Percentiles rank a stretch among this genome's conserved stretches.
phyloP scores from a whole-genome alignment of 1,140 invertebrate genomes.

The Aplysia californica region DNA sequence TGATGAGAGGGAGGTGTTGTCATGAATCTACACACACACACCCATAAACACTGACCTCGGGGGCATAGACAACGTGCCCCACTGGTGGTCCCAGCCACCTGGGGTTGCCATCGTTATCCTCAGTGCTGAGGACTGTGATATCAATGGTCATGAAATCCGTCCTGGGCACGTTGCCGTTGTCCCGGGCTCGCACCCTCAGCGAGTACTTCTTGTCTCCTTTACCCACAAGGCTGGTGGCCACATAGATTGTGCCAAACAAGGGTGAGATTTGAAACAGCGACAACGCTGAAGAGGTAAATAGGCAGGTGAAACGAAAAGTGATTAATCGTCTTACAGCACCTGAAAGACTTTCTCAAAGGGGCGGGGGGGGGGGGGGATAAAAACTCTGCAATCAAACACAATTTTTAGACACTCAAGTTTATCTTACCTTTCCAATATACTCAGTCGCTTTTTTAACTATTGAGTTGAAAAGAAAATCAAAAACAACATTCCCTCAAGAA shows the following conservation, averaged over 20 bases:
- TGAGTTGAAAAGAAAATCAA: not conserved
- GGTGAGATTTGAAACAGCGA: constrained; percentile 30
- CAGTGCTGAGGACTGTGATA: constrained; percentile 41
- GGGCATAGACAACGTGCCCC: constrained; percentile 9
- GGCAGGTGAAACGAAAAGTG: not conserved
- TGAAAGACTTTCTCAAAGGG: not conserved
- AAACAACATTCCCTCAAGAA: not conserved
- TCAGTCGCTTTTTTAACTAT: too few species aligned
- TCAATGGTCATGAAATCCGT: constrained; percentile 17
- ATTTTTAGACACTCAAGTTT: too few species aligned
- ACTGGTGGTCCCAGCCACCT: constrained; percentile 34
- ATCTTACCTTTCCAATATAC: too few species aligned
- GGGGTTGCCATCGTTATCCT: constrained; percentile 47
- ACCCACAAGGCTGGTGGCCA: constrained; percentile 1
- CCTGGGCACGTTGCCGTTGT: constrained; percentile 30
- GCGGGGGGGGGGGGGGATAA: not conserved
- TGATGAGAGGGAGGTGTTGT: too few species aligned
- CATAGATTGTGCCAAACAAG: constrained; percentile 29
- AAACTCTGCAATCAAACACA: not conserved
- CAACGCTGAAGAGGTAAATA: constrained; percentile 24
- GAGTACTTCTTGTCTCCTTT: constrained; percentile 13
- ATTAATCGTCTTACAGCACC: not conserved
- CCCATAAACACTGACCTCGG: constrained; percentile 36
- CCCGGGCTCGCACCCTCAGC: constrained; percentile 31
- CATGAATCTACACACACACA: too few species aligned